Conservation (phyloP, 1,140 invertebrate genomes). For the Drosophila elegans region DNA sequence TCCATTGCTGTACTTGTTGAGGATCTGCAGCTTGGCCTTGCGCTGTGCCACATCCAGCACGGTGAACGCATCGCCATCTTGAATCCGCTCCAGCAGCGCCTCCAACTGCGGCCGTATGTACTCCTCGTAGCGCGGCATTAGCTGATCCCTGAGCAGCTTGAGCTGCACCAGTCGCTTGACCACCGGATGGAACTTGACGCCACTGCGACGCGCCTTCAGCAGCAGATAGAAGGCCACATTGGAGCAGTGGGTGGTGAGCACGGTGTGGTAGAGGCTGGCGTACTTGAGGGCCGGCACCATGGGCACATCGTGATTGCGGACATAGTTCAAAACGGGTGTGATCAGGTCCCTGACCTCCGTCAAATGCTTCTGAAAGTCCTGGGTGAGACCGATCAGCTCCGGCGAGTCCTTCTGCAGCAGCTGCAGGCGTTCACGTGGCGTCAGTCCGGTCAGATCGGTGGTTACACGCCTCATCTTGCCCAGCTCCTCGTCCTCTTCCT, state of each 20-base stretch:
- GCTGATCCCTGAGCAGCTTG: slow-evolving; percentile 90
- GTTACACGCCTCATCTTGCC: slow-evolving; percentile 59
- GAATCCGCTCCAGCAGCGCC: slow-evolving; percentile 86
- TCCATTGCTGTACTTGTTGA: slow-evolving; percentile 73
- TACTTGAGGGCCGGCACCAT: slow-evolving; percentile 86
- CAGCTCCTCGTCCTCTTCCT: slow-evolving; percentile 63
- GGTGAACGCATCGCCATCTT: slow-evolving; percentile 85
- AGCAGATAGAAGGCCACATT: slow-evolving; percentile 95
- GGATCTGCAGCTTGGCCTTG: slow-evolving; percentile 74
- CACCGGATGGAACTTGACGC: slow-evolving; percentile 93
- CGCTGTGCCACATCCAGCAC: slow-evolving; percentile 74
- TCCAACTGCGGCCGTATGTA: slow-evolving; percentile 88
- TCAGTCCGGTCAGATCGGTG: slow-evolving; percentile 91
- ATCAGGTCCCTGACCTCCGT: slow-evolving; percentile 88
- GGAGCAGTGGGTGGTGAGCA: slow-evolving; percentile 92
- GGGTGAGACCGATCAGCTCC: slow-evolving; percentile 90
- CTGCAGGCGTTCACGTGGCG: slow-evolving; percentile 90
- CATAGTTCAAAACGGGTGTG: slow-evolving; percentile 88
- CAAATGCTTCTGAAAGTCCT: slow-evolving; percentile 91
- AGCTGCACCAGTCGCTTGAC: slow-evolving; percentile 93
- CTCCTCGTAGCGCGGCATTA: slow-evolving; percentile 85
- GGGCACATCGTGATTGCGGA: slow-evolving; percentile 86
- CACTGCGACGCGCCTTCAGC: slow-evolving; percentile 90
- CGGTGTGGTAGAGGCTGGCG: slow-evolving; percentile 89
- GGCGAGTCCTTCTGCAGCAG: slow-evolving; percentile 93